Evolutionary conservation across 2,888 invertebrate genomes (phyloP), one percentile per base, ranked within the genome.

Genomic region (Hypselothyrea guttata): DNA sequence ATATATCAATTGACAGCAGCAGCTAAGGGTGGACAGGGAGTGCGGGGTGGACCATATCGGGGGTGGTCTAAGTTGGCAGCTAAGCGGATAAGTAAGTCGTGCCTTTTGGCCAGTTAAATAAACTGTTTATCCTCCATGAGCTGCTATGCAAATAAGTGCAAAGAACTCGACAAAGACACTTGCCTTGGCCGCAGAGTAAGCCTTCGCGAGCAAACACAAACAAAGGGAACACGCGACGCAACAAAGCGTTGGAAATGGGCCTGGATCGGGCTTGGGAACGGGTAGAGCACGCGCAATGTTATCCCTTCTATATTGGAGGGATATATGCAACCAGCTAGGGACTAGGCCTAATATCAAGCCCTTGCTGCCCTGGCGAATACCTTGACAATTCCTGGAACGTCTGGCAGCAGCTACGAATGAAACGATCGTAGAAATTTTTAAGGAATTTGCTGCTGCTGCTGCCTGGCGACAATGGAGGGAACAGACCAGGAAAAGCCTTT

Each of bases 31-130:
- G 27, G 13, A 34, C 33, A 35, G 11, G 11, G 18, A 58, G 45
- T 58, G 45, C 42, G 52, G 71, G 63, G 58, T 72, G 49, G 60
- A 33, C 16, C 44, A 28, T 8, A 8, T 38, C 38, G 52, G 16
- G 47, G 51, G 28, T 41, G 40, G 48, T 55, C 75, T 78, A 78
- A 71, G 75, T 82, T 78, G 82, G 71, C 18, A 33, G 67, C 47
- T 76, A 77, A 86, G 71, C 75, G 81, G 84, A 78, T 86, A 72
- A 74, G 51, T 65, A 63, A 81, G 72, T 71, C 51, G 31, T 67
- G 70, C 71, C 61, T 74, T 72, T 67, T 79, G 71, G 56, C 49
- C 63, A 75, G 86, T 84, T 71, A 70, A 79, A 71, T 60, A 65
- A 58, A 60, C 54, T 64, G 69, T 71, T 69, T 72, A 47, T 78